Base-by-base conservation (phyloP, 2,113 vertebrate genomes). In the Ceyx margarethae region DNA sequence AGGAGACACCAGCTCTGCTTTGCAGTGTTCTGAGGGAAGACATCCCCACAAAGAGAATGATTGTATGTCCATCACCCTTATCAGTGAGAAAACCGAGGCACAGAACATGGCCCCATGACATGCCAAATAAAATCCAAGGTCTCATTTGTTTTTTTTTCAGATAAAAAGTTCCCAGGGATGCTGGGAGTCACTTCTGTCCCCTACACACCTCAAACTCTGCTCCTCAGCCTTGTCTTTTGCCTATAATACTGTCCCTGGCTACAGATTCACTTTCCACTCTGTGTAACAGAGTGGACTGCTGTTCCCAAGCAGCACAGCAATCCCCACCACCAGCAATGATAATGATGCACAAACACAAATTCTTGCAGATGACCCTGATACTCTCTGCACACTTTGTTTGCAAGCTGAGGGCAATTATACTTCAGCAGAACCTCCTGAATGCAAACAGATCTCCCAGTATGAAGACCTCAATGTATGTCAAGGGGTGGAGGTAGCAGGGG, bases 321-420 rank as follows among this genome's bases (percentile, higher is more conserved):
- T 37, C 68, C 31, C 69, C 87, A 90, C 68, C 64, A 92, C 64
- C 51, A 85, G 46, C 74, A 80, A 21, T 40, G 57, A 74, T 72
- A 74, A 54, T 8, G 26, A 89, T 71, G 28, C 88, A 91, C 43
- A 23, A 43, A 80, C 29, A 78, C 73, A 57, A 89, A 46, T 68
- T 81, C 68, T 89, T 4, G 0, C 25, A 69, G 78, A 64, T 10
- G 3, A 37, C 51, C 23, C 75, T 71, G 37, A 56, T 80, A 62
- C 40, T 89, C 40, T 89, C 81, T 77, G 46, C 28, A 50, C 51
- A 77, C 68, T 91, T 89, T 53, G 46, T 90, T 91, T 93, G 84
- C 42, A 74, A 92, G 71, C 74, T 66, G 71, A 90, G 74, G 74
- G 78, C 58, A 92, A 89, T 87, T 82, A 89, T 9, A 77, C 56